These are phyloP conservation scores for Ramphastos sulfuratus DNA, from an alignment of 2,113 vertebrate genomes.

Conservation along the genomic window DNA sequence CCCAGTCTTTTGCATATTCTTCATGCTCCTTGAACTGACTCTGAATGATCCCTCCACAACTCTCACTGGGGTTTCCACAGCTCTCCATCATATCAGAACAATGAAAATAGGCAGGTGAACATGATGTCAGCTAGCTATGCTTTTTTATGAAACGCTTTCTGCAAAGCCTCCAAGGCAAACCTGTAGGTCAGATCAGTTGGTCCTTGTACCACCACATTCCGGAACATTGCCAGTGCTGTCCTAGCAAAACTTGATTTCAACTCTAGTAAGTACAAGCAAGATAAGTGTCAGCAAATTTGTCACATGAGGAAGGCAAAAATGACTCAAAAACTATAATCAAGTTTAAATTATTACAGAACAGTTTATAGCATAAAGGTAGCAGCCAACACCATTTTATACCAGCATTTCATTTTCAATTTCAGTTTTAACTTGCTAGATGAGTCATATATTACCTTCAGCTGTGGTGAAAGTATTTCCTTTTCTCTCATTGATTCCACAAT, in stretches of 20 bases:
- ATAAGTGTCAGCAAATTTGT: background rate
- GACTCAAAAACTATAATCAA: background rate
- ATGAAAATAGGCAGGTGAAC: background rate
- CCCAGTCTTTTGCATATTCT: background rate
- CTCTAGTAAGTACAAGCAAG: background rate
- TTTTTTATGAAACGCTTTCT: background rate
- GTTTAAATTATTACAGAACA: background rate
- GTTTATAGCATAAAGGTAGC: background rate
- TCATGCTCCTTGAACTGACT: background rate
- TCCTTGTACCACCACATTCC: background rate
- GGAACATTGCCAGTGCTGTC: background rate
- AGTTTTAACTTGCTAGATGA: background rate
- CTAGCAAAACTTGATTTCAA: background rate
- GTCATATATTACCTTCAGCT: constrained; percentile 81
- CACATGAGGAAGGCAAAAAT: background rate
- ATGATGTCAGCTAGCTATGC: background rate
- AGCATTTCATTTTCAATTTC: background rate
- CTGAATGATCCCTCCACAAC: background rate
- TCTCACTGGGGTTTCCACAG: background rate
- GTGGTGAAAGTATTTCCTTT: constrained; percentile 81
- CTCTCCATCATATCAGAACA: background rate
- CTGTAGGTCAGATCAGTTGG: background rate
- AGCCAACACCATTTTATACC: background rate
- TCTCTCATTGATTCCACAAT: constrained; percentile 29
- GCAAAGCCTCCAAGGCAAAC: background rate